Evolutionary conservation across 1,140 invertebrate genomes (phyloP).

Genomic region (Eriosoma lanigerum): DNA sequence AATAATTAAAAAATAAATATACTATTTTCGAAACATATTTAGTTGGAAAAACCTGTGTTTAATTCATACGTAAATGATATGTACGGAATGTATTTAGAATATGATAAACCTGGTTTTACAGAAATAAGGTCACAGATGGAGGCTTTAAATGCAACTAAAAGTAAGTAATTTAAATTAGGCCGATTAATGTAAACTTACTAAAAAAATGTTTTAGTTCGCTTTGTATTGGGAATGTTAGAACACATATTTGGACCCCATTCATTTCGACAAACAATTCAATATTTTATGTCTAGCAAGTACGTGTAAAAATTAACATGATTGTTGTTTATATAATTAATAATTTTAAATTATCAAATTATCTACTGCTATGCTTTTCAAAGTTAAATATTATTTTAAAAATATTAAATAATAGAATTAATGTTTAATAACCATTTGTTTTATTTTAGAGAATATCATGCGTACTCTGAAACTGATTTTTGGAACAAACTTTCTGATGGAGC

Average conservation of each 20-base stretch:
- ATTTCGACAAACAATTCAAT: conserved; percentile 74
- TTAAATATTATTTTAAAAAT: background rate
- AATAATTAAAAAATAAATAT: background rate
- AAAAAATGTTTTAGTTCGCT: conserved; percentile 66
- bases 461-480: conserved; percentile 81
- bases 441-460: conserved; percentile 70
- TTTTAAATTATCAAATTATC: no score
- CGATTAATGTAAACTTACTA: background rate
- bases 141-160: conserved; percentile 36
- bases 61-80: conserved; percentile 55
- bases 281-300: conserved; percentile 68
- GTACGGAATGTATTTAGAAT: conserved; percentile 55
- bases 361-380: no score
- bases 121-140: conserved; percentile 45
- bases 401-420: background rate
- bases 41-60: conserved; percentile 57
- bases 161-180: background rate
- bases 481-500: conserved; percentile 70
- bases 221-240: conserved; percentile 91
- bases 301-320: conserved; percentile 57
- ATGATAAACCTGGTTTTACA: conserved; percentile 53
- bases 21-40: conserved; percentile 52
- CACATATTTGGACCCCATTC: conserved; percentile 77
- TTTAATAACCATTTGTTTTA: background rate
- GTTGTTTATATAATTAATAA: background rate